Percentiles rank a stretch among this genome's conserved stretches.
Evolutionary conservation across 2,113 vertebrate genomes (phyloP).

Genomic region (Atractosteus spatula): DNA sequence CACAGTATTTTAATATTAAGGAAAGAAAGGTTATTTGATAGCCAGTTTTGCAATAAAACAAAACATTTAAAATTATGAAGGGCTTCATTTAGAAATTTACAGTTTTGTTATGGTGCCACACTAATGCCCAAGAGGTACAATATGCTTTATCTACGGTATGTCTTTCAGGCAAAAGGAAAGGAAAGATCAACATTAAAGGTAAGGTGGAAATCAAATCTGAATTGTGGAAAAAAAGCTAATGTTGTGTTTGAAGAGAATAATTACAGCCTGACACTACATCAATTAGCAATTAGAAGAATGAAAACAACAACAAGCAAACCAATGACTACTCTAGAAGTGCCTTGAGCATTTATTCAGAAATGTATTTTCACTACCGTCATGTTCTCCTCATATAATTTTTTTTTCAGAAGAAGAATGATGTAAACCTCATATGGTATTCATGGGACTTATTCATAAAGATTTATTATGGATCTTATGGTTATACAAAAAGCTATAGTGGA

Average conservation of each 20-base stretch:
- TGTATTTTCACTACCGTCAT: slow-evolving; percentile 10
- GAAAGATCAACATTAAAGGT: no score
- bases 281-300: slow-evolving; percentile 7
- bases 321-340: not conserved
- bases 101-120: no score
- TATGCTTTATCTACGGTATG: no score
- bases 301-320: not conserved
- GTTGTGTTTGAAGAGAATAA: slow-evolving; percentile 19
- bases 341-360: not conserved
- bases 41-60: no score
- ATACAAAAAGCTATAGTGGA: slow-evolving; percentile 49
- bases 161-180: no score
- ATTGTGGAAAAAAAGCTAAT: slow-evolving; percentile 8
- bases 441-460: slow-evolving; percentile 47
- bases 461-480: slow-evolving; percentile 49
- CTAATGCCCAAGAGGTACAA: no score
- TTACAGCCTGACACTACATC: slow-evolving; percentile 8
- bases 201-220: no score
- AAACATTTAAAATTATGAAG: no score
- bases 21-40: no score
- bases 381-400: slow-evolving; percentile 29
- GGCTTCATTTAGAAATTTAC: no score
- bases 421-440: slow-evolving; percentile 57
- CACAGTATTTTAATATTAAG: no score
- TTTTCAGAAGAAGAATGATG: slow-evolving; percentile 45